These are phyloP conservation scores for Rhabdomys dilectus DNA, from an alignment of 2,113 vertebrate species.

Conservation along the genomic window DNA sequence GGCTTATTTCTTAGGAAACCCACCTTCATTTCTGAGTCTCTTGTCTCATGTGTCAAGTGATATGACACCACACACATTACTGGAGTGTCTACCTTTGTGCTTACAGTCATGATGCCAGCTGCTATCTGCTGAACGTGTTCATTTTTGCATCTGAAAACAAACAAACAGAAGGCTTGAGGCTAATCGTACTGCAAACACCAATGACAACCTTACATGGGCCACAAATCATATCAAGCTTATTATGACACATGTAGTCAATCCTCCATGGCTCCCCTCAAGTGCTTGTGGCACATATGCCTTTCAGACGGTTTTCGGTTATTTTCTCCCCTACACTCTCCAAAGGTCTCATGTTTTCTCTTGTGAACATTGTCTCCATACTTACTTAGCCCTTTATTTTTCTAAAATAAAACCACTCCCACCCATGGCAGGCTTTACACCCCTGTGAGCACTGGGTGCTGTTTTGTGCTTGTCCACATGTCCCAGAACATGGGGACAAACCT, in stretches of 20 bases:
- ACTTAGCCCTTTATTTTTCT: conserved; percentile 50
- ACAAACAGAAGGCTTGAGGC: conserved; percentile 54
- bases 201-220: conserved; percentile 70
- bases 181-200: conserved; percentile 55
- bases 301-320: conserved; percentile 60
- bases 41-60: not conserved
- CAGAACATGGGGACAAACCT: conserved; percentile 31
- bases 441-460: conserved; percentile 53
- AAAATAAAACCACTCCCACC: conserved; percentile 67
- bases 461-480: conserved; percentile 56
- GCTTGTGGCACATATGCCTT: not conserved
- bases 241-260: conserved; percentile 48
- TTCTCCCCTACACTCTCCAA: conserved; percentile 29
- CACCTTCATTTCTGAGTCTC: not conserved
- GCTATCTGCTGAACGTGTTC: too few relatives aligned
- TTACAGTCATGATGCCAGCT: not conserved
- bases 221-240: conserved; percentile 68
- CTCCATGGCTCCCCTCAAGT: conserved; percentile 7
- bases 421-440: conserved; percentile 54
- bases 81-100: not conserved
- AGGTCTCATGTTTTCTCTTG: conserved; percentile 64
- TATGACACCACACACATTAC: not conserved
- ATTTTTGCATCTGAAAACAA: not conserved
- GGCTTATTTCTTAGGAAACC: not conserved
- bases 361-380: conserved; percentile 48